phyloP scores from a whole-genome alignment of 37 sponge, comb jelly and placozoan genomes.

The Axinella damicornis region DNA sequence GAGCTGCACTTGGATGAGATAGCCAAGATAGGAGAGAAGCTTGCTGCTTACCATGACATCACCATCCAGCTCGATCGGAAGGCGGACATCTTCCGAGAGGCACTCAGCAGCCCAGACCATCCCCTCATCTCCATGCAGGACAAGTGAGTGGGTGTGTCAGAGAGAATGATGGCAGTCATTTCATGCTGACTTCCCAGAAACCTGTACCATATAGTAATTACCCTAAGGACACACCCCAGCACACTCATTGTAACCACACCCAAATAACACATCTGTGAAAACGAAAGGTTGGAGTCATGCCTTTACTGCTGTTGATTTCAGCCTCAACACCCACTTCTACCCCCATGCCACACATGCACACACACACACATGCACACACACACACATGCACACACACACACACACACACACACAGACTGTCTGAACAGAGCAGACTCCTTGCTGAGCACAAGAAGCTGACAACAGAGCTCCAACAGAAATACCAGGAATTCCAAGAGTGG shows the following conservation, averaged over 20 bases:
- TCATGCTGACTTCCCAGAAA: too few relatives aligned
- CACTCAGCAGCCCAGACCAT: conserved; percentile 76
- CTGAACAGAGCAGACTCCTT: conserved; percentile 72
- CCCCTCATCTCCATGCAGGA: conserved; percentile 89
- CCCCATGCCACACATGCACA: too few relatives aligned
- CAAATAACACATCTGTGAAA: too few relatives aligned
- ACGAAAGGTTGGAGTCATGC: too few relatives aligned
- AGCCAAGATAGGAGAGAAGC: conserved; percentile 60
- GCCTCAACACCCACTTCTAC: too few relatives aligned
- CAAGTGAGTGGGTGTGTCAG: conserved; percentile 64
- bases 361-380: too few relatives aligned
- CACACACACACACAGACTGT: conserved; percentile 42
- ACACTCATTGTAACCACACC: too few relatives aligned
- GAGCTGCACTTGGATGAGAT: conserved; percentile 70
- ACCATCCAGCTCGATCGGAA: conserved; percentile 61
- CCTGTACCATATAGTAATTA: too few relatives aligned
- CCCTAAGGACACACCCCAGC: too few relatives aligned
- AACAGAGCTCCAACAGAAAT: conserved; percentile 43
- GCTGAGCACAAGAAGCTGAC: conserved; percentile 64
- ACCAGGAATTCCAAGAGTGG: conserved; percentile 52
- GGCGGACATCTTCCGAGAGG: conserved; percentile 74
- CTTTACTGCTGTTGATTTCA: too few relatives aligned
- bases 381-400: too few relatives aligned
- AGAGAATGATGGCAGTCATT: too few relatives aligned
- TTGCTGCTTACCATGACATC: conserved; percentile 51